A percentile compares a stretch with the other conserved stretches of the same genome.
Evolutionary conservation across 2,888 invertebrate species (phyloP).

Genomic region (Drosophila emarginata): DNA sequence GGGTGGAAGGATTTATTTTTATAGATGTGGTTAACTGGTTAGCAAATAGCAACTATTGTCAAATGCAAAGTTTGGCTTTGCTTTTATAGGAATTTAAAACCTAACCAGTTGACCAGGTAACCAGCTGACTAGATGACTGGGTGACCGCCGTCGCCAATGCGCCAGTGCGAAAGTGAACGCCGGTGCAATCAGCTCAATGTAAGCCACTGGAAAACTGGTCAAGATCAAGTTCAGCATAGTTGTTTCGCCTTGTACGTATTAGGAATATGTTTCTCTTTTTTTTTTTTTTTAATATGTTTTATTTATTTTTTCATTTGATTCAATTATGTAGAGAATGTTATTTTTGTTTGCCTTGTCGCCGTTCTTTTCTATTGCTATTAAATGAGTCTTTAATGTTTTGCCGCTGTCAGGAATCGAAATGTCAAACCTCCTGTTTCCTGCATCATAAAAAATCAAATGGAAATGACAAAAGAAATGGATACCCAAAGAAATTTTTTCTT

Average conservation of each 20-base stretch:
- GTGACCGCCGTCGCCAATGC: constrained; percentile 33
- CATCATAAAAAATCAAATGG: constrained; percentile 28
- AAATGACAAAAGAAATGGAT: not conserved
- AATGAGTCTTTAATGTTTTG: constrained; percentile 15
- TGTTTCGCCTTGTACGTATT: constrained; percentile 69
- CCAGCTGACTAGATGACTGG: constrained; percentile 27
- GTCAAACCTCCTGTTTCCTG: constrained; percentile 57
- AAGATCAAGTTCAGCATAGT: constrained; percentile 73
- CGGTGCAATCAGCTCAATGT: constrained; percentile 54
- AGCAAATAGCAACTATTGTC: constrained; percentile 76
- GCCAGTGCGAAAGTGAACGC: constrained; percentile 67
- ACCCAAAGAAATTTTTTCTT: not conserved
- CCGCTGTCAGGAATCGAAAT: constrained; percentile 22
- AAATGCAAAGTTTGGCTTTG: constrained; percentile 39
- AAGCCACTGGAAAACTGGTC: constrained; percentile 64
- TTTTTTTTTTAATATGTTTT: constrained; percentile 48
- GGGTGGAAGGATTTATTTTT: constrained; percentile 21
- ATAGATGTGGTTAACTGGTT: constrained; percentile 53
- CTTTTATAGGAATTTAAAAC: constrained; percentile 67
- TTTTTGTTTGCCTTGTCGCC: constrained; percentile 31
- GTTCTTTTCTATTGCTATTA: not conserved
- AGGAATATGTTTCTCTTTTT: constrained; percentile 38
- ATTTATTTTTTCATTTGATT: constrained; percentile 38
- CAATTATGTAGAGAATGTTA: constrained; percentile 49
- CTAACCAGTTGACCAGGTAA: not conserved